These are phyloP conservation scores for Melanotaenia nigrans DNA, from an alignment of 2,797 vertebrate genomes.

Conservation along the genomic window DNA sequence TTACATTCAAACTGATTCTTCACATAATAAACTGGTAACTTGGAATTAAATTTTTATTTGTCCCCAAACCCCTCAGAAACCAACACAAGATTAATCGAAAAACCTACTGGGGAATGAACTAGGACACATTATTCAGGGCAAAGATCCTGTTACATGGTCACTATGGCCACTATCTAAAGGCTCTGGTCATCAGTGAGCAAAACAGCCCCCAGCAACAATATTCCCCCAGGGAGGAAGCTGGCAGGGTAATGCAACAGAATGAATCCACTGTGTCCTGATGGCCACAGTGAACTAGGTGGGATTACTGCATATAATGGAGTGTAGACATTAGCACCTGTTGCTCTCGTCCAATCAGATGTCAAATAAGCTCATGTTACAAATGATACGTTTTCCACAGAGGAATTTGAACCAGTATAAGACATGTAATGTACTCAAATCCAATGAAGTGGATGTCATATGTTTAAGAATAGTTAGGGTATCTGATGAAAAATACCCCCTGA, in stretches of 20 bases:
- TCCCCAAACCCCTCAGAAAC: conserved; percentile 4
- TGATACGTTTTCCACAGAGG: neutral
- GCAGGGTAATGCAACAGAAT: conserved; percentile 32
- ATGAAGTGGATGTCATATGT: neutral
- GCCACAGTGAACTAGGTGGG: conserved; percentile 1
- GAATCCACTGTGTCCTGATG: conserved; percentile 41
- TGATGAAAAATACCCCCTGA: neutral
- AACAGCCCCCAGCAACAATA: conserved; percentile 45
- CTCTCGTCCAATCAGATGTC: neutral
- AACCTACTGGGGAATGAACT: conserved; percentile 22
- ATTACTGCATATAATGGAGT: neutral
- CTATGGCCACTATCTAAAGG: conserved; percentile 32
- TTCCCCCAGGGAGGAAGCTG: conserved; percentile 43
- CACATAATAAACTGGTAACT: conserved; percentile 11
- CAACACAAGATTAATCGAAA: neutral
- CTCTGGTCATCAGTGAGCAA: conserved; percentile 46
- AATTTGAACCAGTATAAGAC: no score
- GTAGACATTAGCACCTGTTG: conserved; percentile 21
- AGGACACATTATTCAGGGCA: conserved; percentile 35
- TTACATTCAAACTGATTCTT: neutral
- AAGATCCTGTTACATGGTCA: conserved; percentile 47
- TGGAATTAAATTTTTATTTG: neutral
- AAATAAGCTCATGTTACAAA: neutral
- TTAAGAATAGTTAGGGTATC: neutral
- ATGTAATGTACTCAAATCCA: neutral